A percentile compares a stretch with the other conserved stretches of the same genome.
These are phyloP conservation scores for Drosophila bocki DNA, from an alignment of 1,140 invertebrate genomes.

Conservation along the genomic window DNA sequence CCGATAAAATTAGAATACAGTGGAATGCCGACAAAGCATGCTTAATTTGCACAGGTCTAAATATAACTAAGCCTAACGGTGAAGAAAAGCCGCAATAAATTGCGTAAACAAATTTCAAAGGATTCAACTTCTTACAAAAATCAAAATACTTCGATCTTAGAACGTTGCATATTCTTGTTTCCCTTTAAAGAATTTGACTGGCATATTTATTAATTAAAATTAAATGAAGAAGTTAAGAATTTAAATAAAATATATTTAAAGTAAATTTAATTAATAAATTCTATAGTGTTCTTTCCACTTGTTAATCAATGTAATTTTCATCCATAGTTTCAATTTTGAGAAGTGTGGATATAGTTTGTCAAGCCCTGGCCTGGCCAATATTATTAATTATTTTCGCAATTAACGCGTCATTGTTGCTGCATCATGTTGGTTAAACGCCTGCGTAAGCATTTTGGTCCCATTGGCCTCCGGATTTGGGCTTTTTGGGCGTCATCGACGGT, in stretches of 20 bases:
- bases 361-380: constrained; percentile 23
- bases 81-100: neutral
- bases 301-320: neutral
- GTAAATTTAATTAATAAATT: neutral
- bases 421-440: constrained; percentile 70
- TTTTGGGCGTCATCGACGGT: constrained; percentile 30
- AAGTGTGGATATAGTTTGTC: constrained; percentile 47
- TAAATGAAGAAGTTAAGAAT: neutral
- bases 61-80: neutral
- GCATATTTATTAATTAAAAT: neutral
- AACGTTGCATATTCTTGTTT: neutral
- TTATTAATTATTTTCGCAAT: constrained; percentile 83
- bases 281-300: neutral
- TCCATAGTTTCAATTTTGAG: constrained; percentile 13
- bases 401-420: constrained; percentile 80
- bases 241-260: neutral
- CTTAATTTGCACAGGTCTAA: constrained; percentile 4
- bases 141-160: neutral
- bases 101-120: neutral
- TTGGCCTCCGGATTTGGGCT: constrained; percentile 24
- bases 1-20: constrained; percentile 36
- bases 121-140: neutral
- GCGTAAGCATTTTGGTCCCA: constrained; percentile 59
- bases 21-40: constrained; percentile 11
- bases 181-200: too few species aligned